Conservation (phyloP, 2,113 vertebrate species). For the Lampris incognitus region DNA sequence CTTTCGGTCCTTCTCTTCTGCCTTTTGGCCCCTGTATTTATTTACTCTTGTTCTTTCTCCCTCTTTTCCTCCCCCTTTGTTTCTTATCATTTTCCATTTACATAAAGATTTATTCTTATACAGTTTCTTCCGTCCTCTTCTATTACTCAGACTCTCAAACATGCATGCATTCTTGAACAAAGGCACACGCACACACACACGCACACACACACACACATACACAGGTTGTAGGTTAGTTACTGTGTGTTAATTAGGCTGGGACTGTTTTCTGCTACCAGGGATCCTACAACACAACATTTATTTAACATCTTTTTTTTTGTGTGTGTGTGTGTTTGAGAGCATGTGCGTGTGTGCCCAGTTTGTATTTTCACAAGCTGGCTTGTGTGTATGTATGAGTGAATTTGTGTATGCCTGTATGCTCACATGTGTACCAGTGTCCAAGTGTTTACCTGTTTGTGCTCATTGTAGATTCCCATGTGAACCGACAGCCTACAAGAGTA, state of each 20-base stretch:
- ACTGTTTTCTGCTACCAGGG: conserved; percentile 77
- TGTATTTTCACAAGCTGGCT: neutral
- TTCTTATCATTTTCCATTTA: neutral
- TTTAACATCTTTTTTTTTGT: conserved; percentile 50
- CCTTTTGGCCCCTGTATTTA: conserved; percentile 64
- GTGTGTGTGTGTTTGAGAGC: conserved; percentile 8
- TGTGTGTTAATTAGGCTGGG: conserved; percentile 81
- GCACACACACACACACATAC: conserved; percentile 8
- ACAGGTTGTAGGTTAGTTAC: conserved; percentile 23
- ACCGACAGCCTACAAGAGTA: neutral
- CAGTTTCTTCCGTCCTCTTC: neutral
- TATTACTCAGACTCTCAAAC: conserved; percentile 7
- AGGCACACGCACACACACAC: conserved; percentile 15
- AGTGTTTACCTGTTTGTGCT: neutral
- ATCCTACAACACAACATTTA: conserved; percentile 49
- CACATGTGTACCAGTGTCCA: neutral
- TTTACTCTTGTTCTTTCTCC: conserved; percentile 16
- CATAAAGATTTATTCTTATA: too few relatives aligned
- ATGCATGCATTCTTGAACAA: neutral
- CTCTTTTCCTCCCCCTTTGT: neutral
- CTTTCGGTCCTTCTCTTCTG: conserved; percentile 49
- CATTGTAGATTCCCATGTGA: neutral
- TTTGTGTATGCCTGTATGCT: neutral
- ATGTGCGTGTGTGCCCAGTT: neutral
- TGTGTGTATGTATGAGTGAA: neutral